Evolutionary conservation across 2,797 vertebrate species (phyloP).

Genomic region (Neostethus bicornis): DNA sequence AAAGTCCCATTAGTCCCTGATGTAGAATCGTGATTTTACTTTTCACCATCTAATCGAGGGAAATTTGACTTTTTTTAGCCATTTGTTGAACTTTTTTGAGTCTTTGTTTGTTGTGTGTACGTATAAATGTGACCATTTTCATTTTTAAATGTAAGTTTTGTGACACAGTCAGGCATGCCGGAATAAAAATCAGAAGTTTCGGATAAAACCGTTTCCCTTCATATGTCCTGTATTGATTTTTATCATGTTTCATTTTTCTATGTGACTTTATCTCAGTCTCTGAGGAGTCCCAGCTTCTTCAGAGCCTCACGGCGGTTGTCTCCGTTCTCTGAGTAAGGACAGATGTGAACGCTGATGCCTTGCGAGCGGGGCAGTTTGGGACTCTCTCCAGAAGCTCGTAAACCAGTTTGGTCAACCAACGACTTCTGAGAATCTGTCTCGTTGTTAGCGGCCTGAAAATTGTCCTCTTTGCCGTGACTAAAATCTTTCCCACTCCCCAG

Average conservation of each 20-base stretch:
- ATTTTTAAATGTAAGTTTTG: slow-evolving; percentile 9
- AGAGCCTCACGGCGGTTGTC: slow-evolving; percentile 84
- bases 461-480: slow-evolving; percentile 22
- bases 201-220: slow-evolving; percentile 29
- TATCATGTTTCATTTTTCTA: slow-evolving; percentile 4
- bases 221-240: neutral
- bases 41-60: too few species aligned
- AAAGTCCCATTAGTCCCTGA: slow-evolving; percentile 8
- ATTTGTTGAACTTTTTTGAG: too few species aligned
- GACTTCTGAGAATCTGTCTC: slow-evolving; percentile 40
- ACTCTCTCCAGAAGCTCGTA: slow-evolving; percentile 59
- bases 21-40: too few species aligned
- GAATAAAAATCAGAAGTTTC: slow-evolving; percentile 28
- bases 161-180: slow-evolving; percentile 16
- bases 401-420: slow-evolving; percentile 45
- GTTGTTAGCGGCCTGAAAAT: slow-evolving; percentile 38
- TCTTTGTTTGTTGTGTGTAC: too few species aligned
- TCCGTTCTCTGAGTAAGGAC: slow-evolving; percentile 76
- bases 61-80: too few species aligned
- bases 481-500: slow-evolving; percentile 82
- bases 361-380: slow-evolving; percentile 78
- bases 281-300: slow-evolving; percentile 89
- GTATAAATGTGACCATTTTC: slow-evolving; percentile 7
- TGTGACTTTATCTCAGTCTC: slow-evolving; percentile 75
- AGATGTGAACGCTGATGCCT: slow-evolving; percentile 89